These are phyloP conservation scores for Aulostomus chinensis DNA, from an alignment of 2,797 vertebrate species.

Conservation along the genomic window DNA sequence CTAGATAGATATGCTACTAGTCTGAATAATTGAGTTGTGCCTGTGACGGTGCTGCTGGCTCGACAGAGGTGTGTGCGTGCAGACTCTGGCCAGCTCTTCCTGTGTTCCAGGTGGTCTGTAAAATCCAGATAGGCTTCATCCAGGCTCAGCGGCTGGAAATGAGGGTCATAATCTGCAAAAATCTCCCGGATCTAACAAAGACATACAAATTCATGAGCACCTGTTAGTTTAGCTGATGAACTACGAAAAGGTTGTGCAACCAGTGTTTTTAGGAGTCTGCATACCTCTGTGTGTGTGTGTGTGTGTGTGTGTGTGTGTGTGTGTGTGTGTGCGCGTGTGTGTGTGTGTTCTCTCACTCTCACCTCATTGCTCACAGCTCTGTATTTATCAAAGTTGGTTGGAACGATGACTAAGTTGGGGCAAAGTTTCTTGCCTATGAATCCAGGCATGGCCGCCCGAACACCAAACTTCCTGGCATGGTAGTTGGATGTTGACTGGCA, in stretches of 20 bases:
- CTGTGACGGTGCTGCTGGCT: constrained; percentile 42
- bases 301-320: not conserved
- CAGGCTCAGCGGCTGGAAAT: constrained; percentile 92
- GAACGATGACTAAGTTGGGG: constrained; percentile 89
- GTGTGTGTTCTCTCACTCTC: constrained; percentile 52
- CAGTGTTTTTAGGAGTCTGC: not conserved
- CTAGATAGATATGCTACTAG: constrained; percentile 2
- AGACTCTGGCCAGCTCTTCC: constrained; percentile 86
- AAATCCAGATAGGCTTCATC: constrained; percentile 98
- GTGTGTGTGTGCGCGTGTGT: not conserved
- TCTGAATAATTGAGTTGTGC: constrained; percentile 24
- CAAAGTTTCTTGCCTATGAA: constrained; percentile 98
- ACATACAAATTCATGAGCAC: constrained; percentile 25
- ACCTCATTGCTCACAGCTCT: constrained; percentile 90
- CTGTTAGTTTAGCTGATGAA: constrained; percentile 9
- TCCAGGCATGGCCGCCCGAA: constrained; percentile 96
- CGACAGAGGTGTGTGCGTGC: constrained; percentile 78
- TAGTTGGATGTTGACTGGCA: constrained; percentile 96
- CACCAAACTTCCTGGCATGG: constrained; percentile 93
- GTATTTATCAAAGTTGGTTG: constrained; percentile 93
- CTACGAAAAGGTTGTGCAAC: not conserved
- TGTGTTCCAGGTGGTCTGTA: constrained; percentile 89
- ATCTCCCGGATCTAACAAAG: constrained; percentile 87
- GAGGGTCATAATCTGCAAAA: constrained; percentile 90
- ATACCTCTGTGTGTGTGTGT: not conserved